Evolutionary conservation across 2,113 vertebrate species (phyloP), one percentile per base, ranked within the genome.

Genomic region (Neolamprologus tretocephalus): DNA sequence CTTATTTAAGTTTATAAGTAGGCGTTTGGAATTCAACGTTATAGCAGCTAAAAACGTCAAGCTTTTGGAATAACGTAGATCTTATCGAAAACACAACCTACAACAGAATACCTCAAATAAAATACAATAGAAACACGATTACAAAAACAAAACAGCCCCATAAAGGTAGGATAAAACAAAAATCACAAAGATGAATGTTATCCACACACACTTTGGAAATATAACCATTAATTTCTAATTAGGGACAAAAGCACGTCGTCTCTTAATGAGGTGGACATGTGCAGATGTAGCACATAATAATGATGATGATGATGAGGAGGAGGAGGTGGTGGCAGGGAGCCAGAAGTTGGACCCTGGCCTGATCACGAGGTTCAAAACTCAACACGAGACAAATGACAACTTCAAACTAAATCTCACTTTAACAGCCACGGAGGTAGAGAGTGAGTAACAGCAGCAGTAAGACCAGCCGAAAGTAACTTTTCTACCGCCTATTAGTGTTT

Each of bases 341-440:
- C 83, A 84, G 47, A 8, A 23, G 80, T 7, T 83, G 82, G 73
- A 86, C 87, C 7, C 73, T 26, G 75, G 84, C 89, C 89, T 79
- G 90, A 81, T 94, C 91, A 93, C 91, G 89, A 91, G 88, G 89
- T 84, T 84, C 81, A 86, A 63, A 66, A 82, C 85, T 66, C 23
- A 91, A 84, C 78, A 79, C 84, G 5, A 68, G 12, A 83, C 54
- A 80, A 35, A 16, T 75, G 55, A 82, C 79, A 82, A 86, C 87
- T 57, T 54, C 4, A 82, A 80, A 61, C 13, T 37, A 75, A 83
- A 17, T 12, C 17, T 54, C 8, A 61, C 1, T 17, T 37, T 19
- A 55, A 28, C 73, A 1, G 40, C n/a, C 3, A 14, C 80, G 19
- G 28, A 0, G 10, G 4, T 31, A 4, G 40, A 23, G 33, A 45